Base-by-base conservation (phyloP, 2,113 vertebrate species). In the Mystacornis crossleyi region DNA sequence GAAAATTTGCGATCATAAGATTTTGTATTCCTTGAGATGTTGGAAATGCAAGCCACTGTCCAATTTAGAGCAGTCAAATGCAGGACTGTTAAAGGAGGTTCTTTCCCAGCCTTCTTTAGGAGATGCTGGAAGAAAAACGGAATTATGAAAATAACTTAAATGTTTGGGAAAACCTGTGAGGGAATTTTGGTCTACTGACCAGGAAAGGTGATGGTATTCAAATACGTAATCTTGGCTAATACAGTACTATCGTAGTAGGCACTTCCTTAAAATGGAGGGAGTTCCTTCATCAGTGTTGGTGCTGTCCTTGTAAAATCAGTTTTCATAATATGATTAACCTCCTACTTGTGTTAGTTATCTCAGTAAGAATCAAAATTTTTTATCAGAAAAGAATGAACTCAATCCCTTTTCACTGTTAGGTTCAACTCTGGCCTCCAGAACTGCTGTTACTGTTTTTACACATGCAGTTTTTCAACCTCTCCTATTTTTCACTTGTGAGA, bases 31-130 rank as follows among this genome's bases (percentile, higher is more conserved):
- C 93, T 93, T 96, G 88, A 97, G 95, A 75, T 92, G 91, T 94
- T 96, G 90, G 89, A 97, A 98, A 97, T 91, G 83, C 89, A 97
- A 98, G 91, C 91, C 88, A 95, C 62, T 94, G 80, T 95, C 95
- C 78, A 1, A 43, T 91, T 43, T 62, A 93, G 96, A 91, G 55
- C 82, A 92, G 57, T 66, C 90, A 58, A 78, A 93, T 65, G 36
- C 65, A 51, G 18, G 70, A 70, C 23, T 89, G 31, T 34, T 78
- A 60, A 77, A 87, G 78, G 60, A 74, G 28, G 7, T 25, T 73
- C 28, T 47, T 79, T 72, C 69, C 19, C 3, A 5, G 51, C 33
- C 47, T 87, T 34, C 29, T 79, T 38, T 53, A 61, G 19, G 64
- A 93, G 50, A 25, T 72, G 42, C 31, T 67, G 74, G n/a, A 93